A percentile compares a stretch with the other conserved stretches of the same genome.
Conservation (phyloP, 2,797 vertebrate genomes). For the Synanceia verrucosa region DNA sequence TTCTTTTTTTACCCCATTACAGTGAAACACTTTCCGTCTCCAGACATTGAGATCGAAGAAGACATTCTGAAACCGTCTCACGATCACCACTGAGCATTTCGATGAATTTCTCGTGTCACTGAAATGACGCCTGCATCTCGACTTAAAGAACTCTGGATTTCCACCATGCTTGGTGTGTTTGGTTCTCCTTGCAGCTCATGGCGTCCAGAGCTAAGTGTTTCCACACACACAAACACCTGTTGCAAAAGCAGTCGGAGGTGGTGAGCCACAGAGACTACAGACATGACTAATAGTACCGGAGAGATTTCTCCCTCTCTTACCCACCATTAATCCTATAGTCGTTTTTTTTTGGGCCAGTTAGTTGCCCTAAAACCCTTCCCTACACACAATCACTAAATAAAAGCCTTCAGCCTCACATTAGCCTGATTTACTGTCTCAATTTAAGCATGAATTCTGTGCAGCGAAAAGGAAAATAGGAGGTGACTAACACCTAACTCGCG, state of each 20-base stretch:
- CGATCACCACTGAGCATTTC: background rate
- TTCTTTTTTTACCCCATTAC: background rate
- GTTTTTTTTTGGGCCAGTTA: conserved; percentile 45
- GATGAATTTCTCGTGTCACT: background rate
- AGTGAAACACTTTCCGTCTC: background rate
- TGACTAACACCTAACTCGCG: conserved; percentile 43
- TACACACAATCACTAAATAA: conserved; percentile 45
- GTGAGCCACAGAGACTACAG: conserved; percentile 10
- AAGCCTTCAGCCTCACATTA: conserved; percentile 52
- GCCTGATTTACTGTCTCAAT: conserved; percentile 70
- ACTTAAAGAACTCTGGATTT: background rate
- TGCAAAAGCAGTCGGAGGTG: conserved; percentile 5
- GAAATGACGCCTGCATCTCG: background rate
- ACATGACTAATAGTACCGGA: conserved; percentile 25
- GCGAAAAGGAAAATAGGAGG: conserved; percentile 64
- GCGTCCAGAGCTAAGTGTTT: conserved; percentile 1
- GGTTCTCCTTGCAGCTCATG: background rate
- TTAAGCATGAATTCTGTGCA: conserved; percentile 56
- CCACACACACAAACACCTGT: conserved; percentile 36
- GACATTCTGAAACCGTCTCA: background rate
- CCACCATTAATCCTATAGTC: conserved; percentile 52
- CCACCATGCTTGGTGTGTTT: background rate
- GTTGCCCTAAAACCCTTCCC: conserved; percentile 7
- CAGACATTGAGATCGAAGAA: conserved; percentile 12
- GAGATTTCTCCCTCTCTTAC: conserved; percentile 17